Evolutionary conservation across 23 tunicate species (phyloP).

Genomic region (Ascidia mentula): DNA sequence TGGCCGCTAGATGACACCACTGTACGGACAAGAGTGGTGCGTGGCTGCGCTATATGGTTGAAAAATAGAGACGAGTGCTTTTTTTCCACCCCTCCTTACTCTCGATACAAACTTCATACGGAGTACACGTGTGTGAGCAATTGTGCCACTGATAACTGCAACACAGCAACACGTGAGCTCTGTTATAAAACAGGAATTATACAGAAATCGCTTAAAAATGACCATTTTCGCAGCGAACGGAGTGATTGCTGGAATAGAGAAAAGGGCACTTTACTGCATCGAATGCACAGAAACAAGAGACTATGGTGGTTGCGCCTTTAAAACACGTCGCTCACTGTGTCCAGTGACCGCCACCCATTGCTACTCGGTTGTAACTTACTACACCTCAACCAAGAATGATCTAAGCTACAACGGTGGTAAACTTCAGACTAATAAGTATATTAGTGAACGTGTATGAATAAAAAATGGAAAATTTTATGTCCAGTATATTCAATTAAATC

Average conservation of each 20-base stretch:
- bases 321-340: neutral
- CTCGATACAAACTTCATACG: neutral
- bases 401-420: no score
- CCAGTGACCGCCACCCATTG: neutral
- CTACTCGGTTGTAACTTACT: neutral
- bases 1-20: neutral
- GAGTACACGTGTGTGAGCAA: conserved; percentile 12
- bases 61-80: conserved; percentile 14
- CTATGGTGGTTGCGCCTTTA: neutral
- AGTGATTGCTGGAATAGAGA: conserved; percentile 16
- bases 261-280: conserved; percentile 5
- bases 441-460: no score
- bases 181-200: no score
- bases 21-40: neutral
- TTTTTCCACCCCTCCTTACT: neutral
- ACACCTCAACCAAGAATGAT: conserved; percentile 6
- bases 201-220: no score
- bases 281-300: neutral
- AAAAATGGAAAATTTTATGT: no score
- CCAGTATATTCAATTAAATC: no score
- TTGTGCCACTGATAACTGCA: conserved; percentile 23
- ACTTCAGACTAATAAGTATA: no score
- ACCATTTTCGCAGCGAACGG: conserved; percentile 32
- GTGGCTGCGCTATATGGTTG: conserved; percentile 10
- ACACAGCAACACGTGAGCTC: conserved; percentile 23